phyloP scores from a whole-genome alignment of 2,113 vertebrate genomes.

The Heterotilapia buettikoferi region DNA sequence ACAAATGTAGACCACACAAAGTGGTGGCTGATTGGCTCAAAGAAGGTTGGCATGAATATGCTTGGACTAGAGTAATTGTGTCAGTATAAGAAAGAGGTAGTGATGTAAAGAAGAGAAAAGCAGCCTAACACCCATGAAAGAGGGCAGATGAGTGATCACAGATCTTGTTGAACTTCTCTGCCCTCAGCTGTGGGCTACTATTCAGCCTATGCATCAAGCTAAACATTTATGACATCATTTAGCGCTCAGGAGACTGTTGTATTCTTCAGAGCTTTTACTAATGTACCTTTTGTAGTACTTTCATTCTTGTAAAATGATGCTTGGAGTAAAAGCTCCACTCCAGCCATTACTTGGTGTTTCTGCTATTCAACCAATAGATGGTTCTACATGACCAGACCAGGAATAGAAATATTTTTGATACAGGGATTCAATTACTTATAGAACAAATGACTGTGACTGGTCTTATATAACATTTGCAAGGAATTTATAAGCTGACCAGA shows the following conservation, averaged over 20 bases:
- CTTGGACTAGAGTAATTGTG: too few relatives aligned
- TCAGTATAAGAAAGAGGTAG: too few relatives aligned
- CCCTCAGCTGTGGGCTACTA: background rate
- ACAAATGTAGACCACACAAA: too few relatives aligned
- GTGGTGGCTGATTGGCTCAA: too few relatives aligned
- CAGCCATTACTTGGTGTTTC: fast-evolving
- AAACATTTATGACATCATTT: background rate
- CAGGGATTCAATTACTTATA: background rate
- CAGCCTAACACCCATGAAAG: too few relatives aligned
- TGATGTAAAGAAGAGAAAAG: too few relatives aligned
- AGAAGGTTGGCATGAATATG: too few relatives aligned
- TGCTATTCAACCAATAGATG: background rate
- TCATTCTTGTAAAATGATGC: background rate
- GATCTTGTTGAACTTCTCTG: background rate
- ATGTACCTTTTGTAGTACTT: fast-evolving
- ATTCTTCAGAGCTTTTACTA: background rate
- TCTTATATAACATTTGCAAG: background rate
- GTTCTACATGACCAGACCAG: background rate
- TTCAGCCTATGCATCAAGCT: background rate
- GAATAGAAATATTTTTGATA: background rate
- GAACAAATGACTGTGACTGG: background rate
- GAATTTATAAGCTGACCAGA: background rate
- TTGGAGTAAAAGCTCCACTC: background rate
- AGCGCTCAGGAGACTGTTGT: fast-evolving
- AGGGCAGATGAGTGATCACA: too few relatives aligned